phyloP scores from a whole-genome alignment of 2,888 invertebrate species.

The Leistus spinibarbis region DNA sequence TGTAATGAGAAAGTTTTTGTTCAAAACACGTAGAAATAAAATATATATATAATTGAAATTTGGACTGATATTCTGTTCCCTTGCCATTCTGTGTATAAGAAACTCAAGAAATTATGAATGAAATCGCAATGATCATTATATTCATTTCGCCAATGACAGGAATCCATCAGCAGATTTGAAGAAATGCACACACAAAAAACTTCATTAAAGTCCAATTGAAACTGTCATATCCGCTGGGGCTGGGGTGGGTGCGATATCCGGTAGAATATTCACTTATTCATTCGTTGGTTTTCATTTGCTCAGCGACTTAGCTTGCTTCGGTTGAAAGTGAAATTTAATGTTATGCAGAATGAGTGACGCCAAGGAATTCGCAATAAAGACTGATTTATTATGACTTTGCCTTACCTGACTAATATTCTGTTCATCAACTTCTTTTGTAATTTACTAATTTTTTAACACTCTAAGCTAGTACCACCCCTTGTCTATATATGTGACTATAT shows the following conservation, averaged over 20 bases:
- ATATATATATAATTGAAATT: too few species aligned
- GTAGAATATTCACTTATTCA: conserved; percentile 21
- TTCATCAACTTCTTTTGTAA: too few species aligned
- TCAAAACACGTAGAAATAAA: too few species aligned
- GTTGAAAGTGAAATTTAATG: conserved; percentile 29
- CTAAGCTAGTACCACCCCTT: too few species aligned
- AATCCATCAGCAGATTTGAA: conserved; percentile 23
- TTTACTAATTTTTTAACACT: too few species aligned
- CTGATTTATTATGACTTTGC: too few species aligned
- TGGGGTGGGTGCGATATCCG: not conserved
- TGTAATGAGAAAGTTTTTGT: too few species aligned
- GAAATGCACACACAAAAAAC: conserved; percentile 21
- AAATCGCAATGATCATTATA: not conserved
- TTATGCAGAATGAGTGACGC: not conserved
- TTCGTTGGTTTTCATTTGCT: not conserved
- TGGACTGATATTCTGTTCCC: too few species aligned
- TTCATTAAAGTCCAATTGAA: conserved; percentile 34
- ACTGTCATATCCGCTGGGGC: conserved; percentile 26
- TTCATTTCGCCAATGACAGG: conserved; percentile 1
- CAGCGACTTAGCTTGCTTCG: too few species aligned
- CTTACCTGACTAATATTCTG: too few species aligned
- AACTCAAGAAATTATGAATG: not conserved
- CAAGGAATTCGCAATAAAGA: conserved; percentile 17
- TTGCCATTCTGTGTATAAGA: too few species aligned
- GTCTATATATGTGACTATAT: too few species aligned